These are phyloP conservation scores for Thumatha senex DNA, from an alignment of 2,888 invertebrate species.

Conservation along the genomic window DNA sequence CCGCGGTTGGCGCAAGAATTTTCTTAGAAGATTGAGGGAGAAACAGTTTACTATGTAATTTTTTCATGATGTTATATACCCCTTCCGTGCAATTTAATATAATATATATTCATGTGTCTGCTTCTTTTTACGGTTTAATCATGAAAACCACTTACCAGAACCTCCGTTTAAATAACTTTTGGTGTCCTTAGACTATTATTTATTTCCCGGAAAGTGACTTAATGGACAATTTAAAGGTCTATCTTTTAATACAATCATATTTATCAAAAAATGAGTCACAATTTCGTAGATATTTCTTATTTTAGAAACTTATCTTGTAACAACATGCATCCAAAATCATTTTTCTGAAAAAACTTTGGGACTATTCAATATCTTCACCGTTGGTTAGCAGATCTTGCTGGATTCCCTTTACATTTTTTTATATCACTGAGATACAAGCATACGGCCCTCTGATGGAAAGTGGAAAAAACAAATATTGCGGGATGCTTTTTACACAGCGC, in stretches of 20 bases:
- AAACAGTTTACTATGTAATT: neutral
- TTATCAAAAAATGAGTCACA: too few relatives aligned
- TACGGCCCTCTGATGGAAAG: too few relatives aligned
- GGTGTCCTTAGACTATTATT: neutral
- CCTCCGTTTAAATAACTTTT: neutral
- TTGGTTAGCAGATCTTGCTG: too few relatives aligned
- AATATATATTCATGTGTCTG: neutral
- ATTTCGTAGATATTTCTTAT: too few relatives aligned
- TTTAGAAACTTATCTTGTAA: too few relatives aligned
- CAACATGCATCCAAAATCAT: neutral
- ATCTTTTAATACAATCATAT: too few relatives aligned
- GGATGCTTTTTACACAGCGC: too few relatives aligned
- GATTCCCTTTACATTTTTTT: too few relatives aligned
- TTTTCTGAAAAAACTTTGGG: too few relatives aligned
- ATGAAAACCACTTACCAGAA: neutral
- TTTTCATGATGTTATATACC: neutral
- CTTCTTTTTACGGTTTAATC: neutral
- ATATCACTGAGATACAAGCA: too few relatives aligned
- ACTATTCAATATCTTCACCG: too few relatives aligned
- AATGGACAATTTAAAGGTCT: neutral
- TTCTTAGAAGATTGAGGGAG: constrained; percentile 5
- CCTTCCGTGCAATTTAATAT: constrained; percentile 1
- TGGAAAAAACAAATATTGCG: too few relatives aligned
- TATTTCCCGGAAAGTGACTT: neutral
- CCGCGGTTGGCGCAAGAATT: constrained; percentile 6